Evolutionary conservation across 2,888 invertebrate species (phyloP), one percentile per base, ranked within the genome.

Genomic region (Lithophane ornitopus): DNA sequence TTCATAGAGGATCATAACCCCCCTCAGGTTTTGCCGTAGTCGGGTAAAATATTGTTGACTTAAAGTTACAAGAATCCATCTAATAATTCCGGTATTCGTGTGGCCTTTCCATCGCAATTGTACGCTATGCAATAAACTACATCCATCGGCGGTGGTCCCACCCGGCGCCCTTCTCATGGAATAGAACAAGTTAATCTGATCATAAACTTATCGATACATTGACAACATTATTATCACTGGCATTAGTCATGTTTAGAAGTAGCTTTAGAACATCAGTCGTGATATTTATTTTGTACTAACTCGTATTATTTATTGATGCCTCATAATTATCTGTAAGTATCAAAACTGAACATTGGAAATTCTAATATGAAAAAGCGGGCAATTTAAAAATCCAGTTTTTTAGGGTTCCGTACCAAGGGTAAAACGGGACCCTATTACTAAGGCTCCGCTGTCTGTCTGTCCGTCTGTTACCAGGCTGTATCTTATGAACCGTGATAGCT

Each of bases 171-270:
- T 74, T 71, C 70, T 69, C 28, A 77, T 26, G 56, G 61, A 49
- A 66, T 70, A 69, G 58, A 72, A 85, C 78, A 74, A 77, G 54
- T 65, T 81, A 85, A 85, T 83, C 80, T 62, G 34, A 54, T 26
- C 63, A 44, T 82, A 84, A 82, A 81, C 61, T 54, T 76, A 66
- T 71, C 76, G 66, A 76, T 70, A 63, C 28, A 52, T 74, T 66
- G 70, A 78, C 75, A 68, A 75, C 59, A 78, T 67, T 80, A 71
- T 75, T 80, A 74, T 61, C 54, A 73, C 61, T 81, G 58, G 41
- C 46, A 69, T 81, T 68, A 79, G 52, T 44, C 67, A 54, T 49
- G 54, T 81, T 76, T 76, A 46, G 76, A 65, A 71, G 54, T 56
- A 41, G 39, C 26, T 65, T 67, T 67, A 54, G 61, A 39, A 80